Conservation (phyloP, 2,113 vertebrate species). For the Xenopus borealis region DNA sequence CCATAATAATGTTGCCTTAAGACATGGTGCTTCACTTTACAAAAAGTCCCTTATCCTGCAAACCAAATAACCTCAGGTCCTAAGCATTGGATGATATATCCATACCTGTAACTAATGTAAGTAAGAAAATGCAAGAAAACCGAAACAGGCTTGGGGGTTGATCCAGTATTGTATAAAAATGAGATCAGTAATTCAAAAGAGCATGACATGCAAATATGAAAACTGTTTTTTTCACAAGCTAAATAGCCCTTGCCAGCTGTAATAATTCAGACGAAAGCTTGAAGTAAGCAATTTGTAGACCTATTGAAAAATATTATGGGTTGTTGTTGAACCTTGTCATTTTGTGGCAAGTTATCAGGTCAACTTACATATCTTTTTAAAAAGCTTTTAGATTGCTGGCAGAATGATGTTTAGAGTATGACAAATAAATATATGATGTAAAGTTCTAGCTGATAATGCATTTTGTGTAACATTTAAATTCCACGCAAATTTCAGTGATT, state of each 20-base stretch:
- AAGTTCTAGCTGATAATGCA: not conserved
- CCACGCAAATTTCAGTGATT: not conserved
- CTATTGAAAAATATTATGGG: conserved; percentile 34
- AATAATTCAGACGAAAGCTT: conserved; percentile 30
- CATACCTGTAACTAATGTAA: too few relatives aligned
- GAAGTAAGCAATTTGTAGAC: conserved; percentile 29
- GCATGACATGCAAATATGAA: conserved; percentile 42
- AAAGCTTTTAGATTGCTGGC: conserved; percentile 31
- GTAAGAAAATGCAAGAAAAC: not conserved
- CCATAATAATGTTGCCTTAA: too few relatives aligned
- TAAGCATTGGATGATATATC: too few relatives aligned
- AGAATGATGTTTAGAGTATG: conserved; percentile 23
- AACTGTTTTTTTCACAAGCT: conserved; percentile 27
- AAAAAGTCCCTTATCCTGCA: too few relatives aligned
- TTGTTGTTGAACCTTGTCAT: conserved; percentile 37
- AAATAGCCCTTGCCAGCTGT: conserved; percentile 31
- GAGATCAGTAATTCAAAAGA: conserved; percentile 30
- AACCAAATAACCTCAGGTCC: too few relatives aligned
- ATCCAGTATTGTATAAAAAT: not conserved
- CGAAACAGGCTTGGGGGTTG: not conserved
- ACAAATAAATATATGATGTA: conserved; percentile 18
- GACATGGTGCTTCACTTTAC: too few relatives aligned
- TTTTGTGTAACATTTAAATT: conserved; percentile 5
- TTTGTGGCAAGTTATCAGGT: conserved; percentile 26
- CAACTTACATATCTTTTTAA: conserved; percentile 13